These are phyloP conservation scores for Atta cephalotes DNA, from an alignment of 1,140 invertebrate species.

Conservation along the genomic window DNA sequence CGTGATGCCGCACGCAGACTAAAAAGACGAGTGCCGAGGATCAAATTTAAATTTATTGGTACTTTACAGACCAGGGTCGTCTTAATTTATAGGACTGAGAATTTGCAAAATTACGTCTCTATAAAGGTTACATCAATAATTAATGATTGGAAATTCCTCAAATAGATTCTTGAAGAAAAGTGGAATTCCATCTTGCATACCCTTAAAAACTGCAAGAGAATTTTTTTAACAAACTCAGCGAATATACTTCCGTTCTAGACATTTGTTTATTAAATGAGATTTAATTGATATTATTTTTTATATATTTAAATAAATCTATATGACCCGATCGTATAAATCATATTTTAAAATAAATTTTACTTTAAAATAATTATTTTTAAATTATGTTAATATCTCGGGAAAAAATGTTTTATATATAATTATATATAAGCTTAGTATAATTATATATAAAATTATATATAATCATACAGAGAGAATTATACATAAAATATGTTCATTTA, in stretches of 20 bases:
- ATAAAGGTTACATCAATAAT: constrained; percentile 46
- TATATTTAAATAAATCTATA: background rate
- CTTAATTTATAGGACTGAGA: constrained; percentile 20
- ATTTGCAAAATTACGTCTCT: background rate
- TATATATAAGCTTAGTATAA: too few species aligned
- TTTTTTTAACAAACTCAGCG: background rate
- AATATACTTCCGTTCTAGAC: background rate
- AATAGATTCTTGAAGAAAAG: background rate
- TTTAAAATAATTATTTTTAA: too few species aligned
- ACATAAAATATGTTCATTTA: too few species aligned
- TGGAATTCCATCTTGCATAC: constrained; percentile 9
- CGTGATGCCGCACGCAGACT: background rate
- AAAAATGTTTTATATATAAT: too few species aligned
- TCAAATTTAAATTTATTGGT: background rate
- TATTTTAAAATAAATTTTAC: background rate
- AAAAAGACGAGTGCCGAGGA: background rate
- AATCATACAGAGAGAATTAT: too few species aligned
- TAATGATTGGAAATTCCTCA: constrained; percentile 12
- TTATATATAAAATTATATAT: too few species aligned
- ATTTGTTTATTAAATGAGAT: too few species aligned
- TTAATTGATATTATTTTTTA: background rate
- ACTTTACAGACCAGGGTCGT: background rate
- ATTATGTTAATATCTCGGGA: too few species aligned
- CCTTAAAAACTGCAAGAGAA: background rate
- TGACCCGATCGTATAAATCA: background rate